phyloP scores from a whole-genome alignment of 2,113 vertebrate genomes.

The Scartelaos histophorus region DNA sequence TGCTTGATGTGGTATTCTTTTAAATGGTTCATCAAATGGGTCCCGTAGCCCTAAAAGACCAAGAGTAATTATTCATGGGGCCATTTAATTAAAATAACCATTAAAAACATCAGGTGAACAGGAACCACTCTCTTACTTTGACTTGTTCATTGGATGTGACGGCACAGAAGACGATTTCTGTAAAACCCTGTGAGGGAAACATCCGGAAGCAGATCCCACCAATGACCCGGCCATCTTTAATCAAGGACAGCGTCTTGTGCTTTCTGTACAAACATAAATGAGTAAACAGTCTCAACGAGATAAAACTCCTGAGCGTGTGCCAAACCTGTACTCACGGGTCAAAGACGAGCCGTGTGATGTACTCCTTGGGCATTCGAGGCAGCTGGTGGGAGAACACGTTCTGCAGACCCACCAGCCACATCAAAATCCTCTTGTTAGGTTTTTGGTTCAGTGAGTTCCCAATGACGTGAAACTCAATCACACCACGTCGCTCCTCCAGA shows the following conservation, averaged over 20 bases:
- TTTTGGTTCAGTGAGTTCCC: conserved; percentile 97
- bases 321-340: conserved; percentile 85
- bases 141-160: conserved; percentile 99
- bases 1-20: conserved; percentile 99
- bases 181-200: conserved; percentile 98
- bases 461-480: conserved; percentile 97
- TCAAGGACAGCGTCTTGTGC: conserved; percentile 96
- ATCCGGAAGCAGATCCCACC: conserved; percentile 98
- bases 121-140: conserved; percentile 80
- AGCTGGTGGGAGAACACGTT: conserved; percentile 98
- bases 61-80: background rate
- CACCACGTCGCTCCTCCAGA: conserved; percentile 91
- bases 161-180: conserved; percentile 98
- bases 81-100: background rate
- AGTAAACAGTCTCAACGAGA: background rate
- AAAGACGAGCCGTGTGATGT: conserved; percentile 96
- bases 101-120: background rate
- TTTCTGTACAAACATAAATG: conserved; percentile 77
- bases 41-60: conserved; percentile 89
- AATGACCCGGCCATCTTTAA: conserved; percentile 97
- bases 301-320: background rate
- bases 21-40: conserved; percentile 97
- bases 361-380: conserved; percentile 98
- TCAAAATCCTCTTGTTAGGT: conserved; percentile 96
- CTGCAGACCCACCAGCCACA: conserved; percentile 98